Conservation (phyloP, 2,888 invertebrate genomes). For the Craniophora ligustri region DNA sequence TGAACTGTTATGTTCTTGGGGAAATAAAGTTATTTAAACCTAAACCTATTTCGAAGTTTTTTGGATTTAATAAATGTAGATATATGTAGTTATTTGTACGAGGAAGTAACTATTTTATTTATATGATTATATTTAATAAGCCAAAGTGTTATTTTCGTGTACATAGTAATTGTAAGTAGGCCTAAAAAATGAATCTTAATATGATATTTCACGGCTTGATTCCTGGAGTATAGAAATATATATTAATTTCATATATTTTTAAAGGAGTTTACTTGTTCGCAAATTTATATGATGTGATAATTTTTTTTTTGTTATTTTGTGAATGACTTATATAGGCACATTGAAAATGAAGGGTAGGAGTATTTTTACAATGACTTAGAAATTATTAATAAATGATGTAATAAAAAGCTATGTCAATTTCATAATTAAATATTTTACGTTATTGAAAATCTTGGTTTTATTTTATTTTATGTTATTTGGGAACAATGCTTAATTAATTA, state of each 20-base stretch:
- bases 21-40: too few relatives aligned
- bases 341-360: constrained; percentile 5
- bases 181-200: constrained; percentile 24
- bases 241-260: constrained; percentile 13
- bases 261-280: not conserved
- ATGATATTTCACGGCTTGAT: constrained; percentile 23
- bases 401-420: constrained; percentile 11
- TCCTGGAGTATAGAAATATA: constrained; percentile 7
- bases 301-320: constrained; percentile 8
- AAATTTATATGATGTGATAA: constrained; percentile 43
- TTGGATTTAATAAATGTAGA: too few relatives aligned
- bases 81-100: not conserved
- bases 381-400: constrained; percentile 11
- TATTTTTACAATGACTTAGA: constrained; percentile 13
- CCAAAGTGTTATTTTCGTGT: constrained; percentile 45
- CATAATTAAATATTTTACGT: constrained; percentile 7
- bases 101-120: constrained; percentile 1
- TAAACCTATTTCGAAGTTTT: not conserved
- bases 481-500: not conserved
- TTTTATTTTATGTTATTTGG: not conserved
- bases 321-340: constrained; percentile 1
- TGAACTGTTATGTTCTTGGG: too few relatives aligned
- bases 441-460: constrained; percentile 11
- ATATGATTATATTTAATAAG: constrained; percentile 20
- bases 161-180: constrained; percentile 50